Conservation (phyloP, 35 echinoderm and acorn worm genomes). For the Heliocidaris erythrogramma region DNA sequence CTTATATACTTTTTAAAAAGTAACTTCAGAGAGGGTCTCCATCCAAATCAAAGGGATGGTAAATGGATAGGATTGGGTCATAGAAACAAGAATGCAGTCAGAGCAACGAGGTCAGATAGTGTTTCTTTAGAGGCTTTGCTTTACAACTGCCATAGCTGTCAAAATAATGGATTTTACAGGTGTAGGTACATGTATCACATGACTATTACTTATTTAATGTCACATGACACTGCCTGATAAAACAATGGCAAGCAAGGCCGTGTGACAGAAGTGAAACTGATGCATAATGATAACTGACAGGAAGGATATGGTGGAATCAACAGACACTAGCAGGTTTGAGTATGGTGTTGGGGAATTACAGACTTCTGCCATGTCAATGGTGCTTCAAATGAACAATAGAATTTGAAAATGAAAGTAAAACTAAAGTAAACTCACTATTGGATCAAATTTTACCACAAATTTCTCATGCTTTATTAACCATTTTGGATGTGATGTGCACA, state of each 20-base stretch:
- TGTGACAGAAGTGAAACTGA: neutral
- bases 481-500: too few species aligned
- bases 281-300: neutral
- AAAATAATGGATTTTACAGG: neutral
- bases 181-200: neutral
- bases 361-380: neutral
- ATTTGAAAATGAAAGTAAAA: neutral
- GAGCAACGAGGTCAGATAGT: too few species aligned
- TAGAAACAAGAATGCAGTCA: neutral
- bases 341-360: neutral
- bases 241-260: neutral
- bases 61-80: too few species aligned
- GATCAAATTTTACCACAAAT: neutral
- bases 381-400: neutral
- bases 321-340: neutral
- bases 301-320: neutral
- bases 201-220: neutral
- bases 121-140: neutral
- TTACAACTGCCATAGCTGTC: neutral
- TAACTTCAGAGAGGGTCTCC: too few species aligned
- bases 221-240: neutral
- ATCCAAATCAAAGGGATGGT: too few species aligned
- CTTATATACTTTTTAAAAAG: too few species aligned
- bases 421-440: neutral
- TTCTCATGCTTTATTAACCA: too few species aligned